Percentiles rank a stretch among this genome's conserved stretches.
Evolutionary conservation across 1,140 invertebrate genomes (phyloP).

Genomic region (Musca vetustissima): DNA sequence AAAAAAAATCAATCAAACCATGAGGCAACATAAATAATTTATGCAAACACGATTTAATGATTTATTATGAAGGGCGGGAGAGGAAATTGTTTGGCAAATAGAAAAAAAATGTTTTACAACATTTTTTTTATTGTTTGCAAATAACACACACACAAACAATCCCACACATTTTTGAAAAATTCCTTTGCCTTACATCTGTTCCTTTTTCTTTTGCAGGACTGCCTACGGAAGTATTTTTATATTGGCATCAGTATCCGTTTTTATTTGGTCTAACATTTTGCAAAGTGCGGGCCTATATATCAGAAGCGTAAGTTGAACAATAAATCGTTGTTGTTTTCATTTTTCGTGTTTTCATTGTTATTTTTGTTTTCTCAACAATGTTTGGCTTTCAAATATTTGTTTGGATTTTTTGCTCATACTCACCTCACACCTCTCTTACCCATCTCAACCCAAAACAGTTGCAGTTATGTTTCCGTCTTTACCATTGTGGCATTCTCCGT

Average conservation of each 20-base stretch:
- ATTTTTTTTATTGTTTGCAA: too few relatives aligned
- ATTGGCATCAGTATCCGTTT: conserved; percentile 95
- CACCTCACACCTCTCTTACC: neutral
- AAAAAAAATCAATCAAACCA: too few relatives aligned
- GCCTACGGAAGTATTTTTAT: conserved; percentile 83
- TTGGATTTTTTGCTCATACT: neutral
- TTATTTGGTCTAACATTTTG: conserved; percentile 78
- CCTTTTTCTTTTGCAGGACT: conserved; percentile 63
- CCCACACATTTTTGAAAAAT: too few relatives aligned
- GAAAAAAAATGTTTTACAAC: too few relatives aligned
- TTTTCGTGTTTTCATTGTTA: neutral
- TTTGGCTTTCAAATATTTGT: neutral
- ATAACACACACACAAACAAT: too few relatives aligned
- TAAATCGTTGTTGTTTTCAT: neutral
- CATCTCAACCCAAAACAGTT: conserved; percentile 57
- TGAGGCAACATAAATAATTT: too few relatives aligned
- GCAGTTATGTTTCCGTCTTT: conserved; percentile 86
- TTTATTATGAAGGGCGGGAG: too few relatives aligned
- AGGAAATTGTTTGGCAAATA: too few relatives aligned
- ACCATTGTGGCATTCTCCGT: conserved; percentile 87
- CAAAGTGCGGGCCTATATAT: conserved; percentile 80
- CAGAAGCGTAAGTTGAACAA: conserved; percentile 73
- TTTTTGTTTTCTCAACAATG: neutral
- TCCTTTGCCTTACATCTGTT: neutral
- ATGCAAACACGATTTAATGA: too few relatives aligned